Evolutionary conservation across 2,797 vertebrate species (phyloP).

Genomic region (Heterohyrax brucei): DNA sequence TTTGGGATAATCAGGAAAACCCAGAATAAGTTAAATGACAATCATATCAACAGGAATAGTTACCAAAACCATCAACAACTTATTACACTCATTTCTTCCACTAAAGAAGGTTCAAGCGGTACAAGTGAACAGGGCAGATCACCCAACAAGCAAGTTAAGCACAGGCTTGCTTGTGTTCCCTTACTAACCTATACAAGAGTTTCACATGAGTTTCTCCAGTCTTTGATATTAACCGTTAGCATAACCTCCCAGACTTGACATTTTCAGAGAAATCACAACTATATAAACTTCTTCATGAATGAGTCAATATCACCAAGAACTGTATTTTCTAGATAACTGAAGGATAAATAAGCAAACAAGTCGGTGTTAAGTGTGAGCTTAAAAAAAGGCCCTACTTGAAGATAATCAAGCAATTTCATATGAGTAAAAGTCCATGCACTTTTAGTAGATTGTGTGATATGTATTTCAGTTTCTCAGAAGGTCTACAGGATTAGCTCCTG

Average conservation of each 20-base stretch:
- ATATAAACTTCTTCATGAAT: background rate
- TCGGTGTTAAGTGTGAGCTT: conserved; percentile 1
- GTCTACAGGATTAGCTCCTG: background rate
- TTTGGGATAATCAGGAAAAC: conserved; percentile 1
- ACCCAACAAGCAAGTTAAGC: no score
- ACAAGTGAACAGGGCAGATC: background rate
- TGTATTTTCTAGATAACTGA: conserved; percentile 27
- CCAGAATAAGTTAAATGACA: background rate
- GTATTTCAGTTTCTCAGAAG: conserved; percentile 62
- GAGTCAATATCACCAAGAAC: background rate
- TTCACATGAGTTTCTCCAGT: no score
- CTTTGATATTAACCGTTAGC: background rate
- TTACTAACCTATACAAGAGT: no score
- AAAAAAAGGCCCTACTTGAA: background rate
- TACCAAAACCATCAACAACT: background rate
- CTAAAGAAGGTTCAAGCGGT: background rate
- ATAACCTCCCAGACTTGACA: background rate
- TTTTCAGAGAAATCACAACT: conserved; percentile 38
- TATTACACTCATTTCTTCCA: background rate
- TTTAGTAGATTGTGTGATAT: background rate
- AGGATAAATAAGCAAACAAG: conserved; percentile 27
- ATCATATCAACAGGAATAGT: background rate
- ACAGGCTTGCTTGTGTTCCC: no score
- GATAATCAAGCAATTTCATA: background rate
- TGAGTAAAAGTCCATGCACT: conserved; percentile 33